Evolutionary conservation across 1,140 invertebrate species (phyloP).

Genomic region (Atopsyche davidsoni): DNA sequence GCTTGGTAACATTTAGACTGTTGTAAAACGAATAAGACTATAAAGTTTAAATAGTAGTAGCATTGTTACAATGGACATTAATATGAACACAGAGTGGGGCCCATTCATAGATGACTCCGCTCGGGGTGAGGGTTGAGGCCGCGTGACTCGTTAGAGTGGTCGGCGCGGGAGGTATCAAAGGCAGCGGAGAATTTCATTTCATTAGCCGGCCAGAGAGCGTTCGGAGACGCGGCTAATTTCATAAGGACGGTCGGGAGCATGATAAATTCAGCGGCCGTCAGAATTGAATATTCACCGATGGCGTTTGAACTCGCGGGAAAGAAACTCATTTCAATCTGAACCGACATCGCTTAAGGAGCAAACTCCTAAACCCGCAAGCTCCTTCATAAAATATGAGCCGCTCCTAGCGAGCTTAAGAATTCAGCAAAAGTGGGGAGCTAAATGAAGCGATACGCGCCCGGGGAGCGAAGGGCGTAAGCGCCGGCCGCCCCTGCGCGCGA

Average conservation of each 20-base stretch:
- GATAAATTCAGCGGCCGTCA: slow-evolving; percentile 20
- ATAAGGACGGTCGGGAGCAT: slow-evolving; percentile 6
- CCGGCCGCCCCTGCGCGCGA: slow-evolving; percentile 9
- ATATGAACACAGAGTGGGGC: no score
- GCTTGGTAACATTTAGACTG: no score
- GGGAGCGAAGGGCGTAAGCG: slow-evolving; percentile 11
- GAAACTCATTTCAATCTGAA: slow-evolving; percentile 25
- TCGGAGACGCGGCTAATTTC: slow-evolving; percentile 2
- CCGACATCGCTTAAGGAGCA: slow-evolving; percentile 8
- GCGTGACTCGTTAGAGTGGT: no score
- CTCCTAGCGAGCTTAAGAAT: slow-evolving; percentile 26
- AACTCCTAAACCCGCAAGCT: slow-evolving; percentile 21
- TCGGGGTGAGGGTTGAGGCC: no score
- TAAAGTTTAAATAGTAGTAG: no score
- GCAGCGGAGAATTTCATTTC: no score
- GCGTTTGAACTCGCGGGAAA: slow-evolving; percentile 11
- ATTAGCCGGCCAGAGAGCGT: no score
- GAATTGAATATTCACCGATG: slow-evolving; percentile 28
- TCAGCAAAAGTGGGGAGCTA: slow-evolving; percentile 30
- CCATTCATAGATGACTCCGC: no score
- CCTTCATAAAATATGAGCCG: slow-evolving; percentile 30
- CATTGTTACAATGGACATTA: no score
- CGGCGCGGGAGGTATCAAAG: no score
- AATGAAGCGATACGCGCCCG: slow-evolving; percentile 23
- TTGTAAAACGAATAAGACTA: no score